phyloP scores from a whole-genome alignment of 2,888 invertebrate genomes.

The Sarcophaga variegata region DNA sequence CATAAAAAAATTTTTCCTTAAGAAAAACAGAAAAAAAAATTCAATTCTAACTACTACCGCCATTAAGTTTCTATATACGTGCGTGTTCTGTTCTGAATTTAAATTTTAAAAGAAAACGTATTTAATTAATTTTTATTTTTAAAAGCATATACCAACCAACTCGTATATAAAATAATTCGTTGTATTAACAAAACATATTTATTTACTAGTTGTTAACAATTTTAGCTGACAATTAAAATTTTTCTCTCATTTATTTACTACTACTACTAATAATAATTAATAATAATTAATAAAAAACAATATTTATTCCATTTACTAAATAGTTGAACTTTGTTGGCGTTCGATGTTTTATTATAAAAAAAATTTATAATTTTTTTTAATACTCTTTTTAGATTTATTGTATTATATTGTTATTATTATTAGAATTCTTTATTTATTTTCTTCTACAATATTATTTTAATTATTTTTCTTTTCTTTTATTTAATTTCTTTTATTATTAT shows the following conservation, averaged over 20 bases:
- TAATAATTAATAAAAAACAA: conserved; percentile 43
- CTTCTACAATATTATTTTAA: conserved; percentile 6
- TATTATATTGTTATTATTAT: background rate
- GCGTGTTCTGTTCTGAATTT: conserved; percentile 26
- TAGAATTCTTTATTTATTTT: background rate
- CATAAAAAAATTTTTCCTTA: background rate
- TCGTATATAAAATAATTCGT: too few species aligned
- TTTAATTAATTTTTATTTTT: too few species aligned
- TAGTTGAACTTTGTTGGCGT: conserved; percentile 69
- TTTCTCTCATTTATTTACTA: background rate
- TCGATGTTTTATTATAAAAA: conserved; percentile 53
- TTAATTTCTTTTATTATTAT: conserved; percentile 24
- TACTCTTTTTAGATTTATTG: background rate
- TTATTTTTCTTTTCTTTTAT: background rate
- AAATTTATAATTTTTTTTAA: background rate
- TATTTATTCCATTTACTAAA: background rate
- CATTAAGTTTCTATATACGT: background rate
- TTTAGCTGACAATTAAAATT: background rate
- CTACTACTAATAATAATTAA: conserved; percentile 27
- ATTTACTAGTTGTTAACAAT: background rate
- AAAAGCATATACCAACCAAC: too few species aligned
- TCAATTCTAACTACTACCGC: background rate
- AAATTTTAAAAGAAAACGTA: background rate
- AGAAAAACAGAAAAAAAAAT: background rate
- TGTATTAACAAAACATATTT: too few species aligned